Evolutionary conservation across 2,888 invertebrate species (phyloP), one percentile per base, ranked within the genome.

Genomic region (Alloscopus bannaensis): DNA sequence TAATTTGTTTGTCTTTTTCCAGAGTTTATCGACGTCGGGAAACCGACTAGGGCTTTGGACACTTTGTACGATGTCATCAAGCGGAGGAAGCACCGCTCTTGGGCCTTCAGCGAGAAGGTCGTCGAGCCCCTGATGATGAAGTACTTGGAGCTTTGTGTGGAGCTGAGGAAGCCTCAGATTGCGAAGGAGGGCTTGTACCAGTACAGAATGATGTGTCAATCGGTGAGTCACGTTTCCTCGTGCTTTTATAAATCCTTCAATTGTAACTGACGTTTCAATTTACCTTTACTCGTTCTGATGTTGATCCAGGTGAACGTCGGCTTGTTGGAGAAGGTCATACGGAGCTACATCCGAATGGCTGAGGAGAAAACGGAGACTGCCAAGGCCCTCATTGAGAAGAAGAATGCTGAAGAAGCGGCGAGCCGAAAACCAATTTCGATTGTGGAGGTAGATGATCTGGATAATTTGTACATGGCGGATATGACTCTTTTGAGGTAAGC

Each of bases 41-140:
- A 99, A 88, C 97, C 97, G 29, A 93, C 96, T 68, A 91, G 98
- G 88, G 99, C 99, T 70, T 91, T 99, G 88, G 99, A 99, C 89
- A 97, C 98, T 16, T 91, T 99, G 52, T 98, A 98, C 89, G 99
- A 99, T 90, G 97, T 98, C 86, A 98, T 99, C 90, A 94, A 98
- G 70, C 97, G 97, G 89, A 98, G 98, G 89, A 96, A 98, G 93
- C 97, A 98, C 0, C 95, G 36, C 36, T 36, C 36, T n/a, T n/a
- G 95, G 92, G 95, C 93, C 88, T 95, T 95, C 93, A 95, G 95
- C 87, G 98, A 99, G 88, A 97, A 98, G 78, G 95, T 97, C 18
- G 92, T 99, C 88, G 99, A 99, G 89, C 97, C 98, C n/a, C 99
- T 99, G 87, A 99, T 99, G 98, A 96, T 97, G 92, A 98, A 98